Percentiles rank a stretch among this genome's conserved stretches.
These are phyloP conservation scores for Athalia cordata DNA, from an alignment of 2,888 invertebrate species.

Conservation along the genomic window DNA sequence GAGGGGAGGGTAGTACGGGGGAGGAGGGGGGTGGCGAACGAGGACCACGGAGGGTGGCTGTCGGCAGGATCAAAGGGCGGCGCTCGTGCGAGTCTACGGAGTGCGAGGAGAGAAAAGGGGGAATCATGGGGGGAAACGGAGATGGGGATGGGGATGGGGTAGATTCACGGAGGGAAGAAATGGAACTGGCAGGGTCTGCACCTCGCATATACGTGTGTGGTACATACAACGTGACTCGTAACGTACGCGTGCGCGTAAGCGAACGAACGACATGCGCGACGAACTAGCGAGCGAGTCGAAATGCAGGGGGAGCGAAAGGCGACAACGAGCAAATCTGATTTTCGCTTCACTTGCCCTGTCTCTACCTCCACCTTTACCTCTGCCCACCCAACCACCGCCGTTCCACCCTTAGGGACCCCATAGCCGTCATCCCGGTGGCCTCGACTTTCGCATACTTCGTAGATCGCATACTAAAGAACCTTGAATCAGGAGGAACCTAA, in stretches of 20 bases:
- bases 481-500: background rate
- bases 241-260: constrained; percentile 27
- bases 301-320: constrained; percentile 58
- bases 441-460: constrained; percentile 68
- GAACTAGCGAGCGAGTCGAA: constrained; percentile 40
- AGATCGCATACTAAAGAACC: constrained; percentile 60
- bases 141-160: constrained; percentile 40
- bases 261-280: background rate
- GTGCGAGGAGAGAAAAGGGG: constrained; percentile 52
- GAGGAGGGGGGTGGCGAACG: constrained; percentile 18
- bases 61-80: constrained; percentile 72
- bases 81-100: constrained; percentile 66
- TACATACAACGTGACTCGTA: constrained; percentile 14
- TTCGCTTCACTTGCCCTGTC: constrained; percentile 66
- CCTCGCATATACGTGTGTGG: constrained; percentile 24
- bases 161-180: constrained; percentile 41
- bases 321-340: constrained; percentile 73
- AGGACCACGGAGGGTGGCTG: constrained; percentile 54
- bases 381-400: constrained; percentile 46
- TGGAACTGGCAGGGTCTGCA: constrained; percentile 45
- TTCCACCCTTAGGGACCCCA: constrained; percentile 42
- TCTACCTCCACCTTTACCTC: constrained; percentile 40
- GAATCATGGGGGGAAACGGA: constrained; percentile 51
- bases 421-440: constrained; percentile 49
- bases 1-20: constrained; percentile 7